Percentiles rank a stretch among this genome's conserved stretches.
Conservation (phyloP, 53 echinoderm and acorn worm species). For the Paracentrotus lividus region DNA sequence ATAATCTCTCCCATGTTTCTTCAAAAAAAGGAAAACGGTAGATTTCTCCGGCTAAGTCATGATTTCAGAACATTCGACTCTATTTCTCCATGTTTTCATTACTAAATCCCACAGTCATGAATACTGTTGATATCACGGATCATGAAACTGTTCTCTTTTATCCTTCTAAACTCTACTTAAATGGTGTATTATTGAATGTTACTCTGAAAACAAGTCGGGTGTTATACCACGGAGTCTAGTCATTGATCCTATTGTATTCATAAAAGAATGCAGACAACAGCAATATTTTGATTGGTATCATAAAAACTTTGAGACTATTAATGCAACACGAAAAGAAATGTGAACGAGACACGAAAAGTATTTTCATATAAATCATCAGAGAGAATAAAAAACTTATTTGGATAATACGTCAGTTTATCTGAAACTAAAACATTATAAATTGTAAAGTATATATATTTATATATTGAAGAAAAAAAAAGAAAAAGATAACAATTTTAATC, state of each 20-base stretch:
- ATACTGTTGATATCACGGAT: background rate
- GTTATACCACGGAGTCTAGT: background rate
- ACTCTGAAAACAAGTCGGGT: background rate
- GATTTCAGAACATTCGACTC: background rate
- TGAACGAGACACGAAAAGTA: background rate
- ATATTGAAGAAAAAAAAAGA: too few relatives aligned
- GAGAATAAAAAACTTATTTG: too few relatives aligned
- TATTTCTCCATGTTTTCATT: background rate
- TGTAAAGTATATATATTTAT: too few relatives aligned
- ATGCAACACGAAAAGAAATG: background rate
- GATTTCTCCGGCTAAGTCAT: background rate
- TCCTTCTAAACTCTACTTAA: background rate
- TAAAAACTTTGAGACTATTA: background rate
- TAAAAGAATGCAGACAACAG: background rate
- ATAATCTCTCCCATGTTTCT: slow-evolving; percentile 13
- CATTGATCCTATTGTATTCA: background rate
- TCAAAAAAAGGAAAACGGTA: too few relatives aligned
- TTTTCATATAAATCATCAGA: background rate
- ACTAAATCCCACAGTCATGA: background rate
- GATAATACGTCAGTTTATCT: too few relatives aligned
- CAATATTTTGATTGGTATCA: background rate
- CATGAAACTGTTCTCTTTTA: background rate
- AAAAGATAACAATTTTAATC: too few relatives aligned
- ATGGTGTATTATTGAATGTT: background rate
- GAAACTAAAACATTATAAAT: too few relatives aligned